A percentile compares a stretch with the other conserved stretches of the same genome.
Conservation (phyloP, 2,797 vertebrate genomes). For the Gorsachius magnificus region DNA sequence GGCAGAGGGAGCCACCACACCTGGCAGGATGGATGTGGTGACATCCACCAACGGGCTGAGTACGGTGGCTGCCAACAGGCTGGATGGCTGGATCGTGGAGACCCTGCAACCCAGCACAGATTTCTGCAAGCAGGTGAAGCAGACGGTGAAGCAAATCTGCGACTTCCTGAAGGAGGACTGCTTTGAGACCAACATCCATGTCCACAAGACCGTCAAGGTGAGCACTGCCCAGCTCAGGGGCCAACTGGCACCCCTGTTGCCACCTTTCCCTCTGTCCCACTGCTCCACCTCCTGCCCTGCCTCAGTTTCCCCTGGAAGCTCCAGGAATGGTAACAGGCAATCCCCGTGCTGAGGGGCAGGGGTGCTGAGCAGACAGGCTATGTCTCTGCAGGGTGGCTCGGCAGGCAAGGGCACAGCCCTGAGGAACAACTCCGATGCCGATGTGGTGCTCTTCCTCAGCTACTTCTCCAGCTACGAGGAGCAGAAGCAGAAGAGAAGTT, state of each 20-base stretch:
- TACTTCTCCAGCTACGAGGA: conserved; percentile 46
- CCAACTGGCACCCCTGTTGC: neutral
- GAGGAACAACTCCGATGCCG: conserved; percentile 54
- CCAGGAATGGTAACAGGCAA: neutral
- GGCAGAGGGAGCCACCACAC: accelerated
- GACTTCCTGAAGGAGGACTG: conserved; percentile 38
- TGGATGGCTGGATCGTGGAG: neutral
- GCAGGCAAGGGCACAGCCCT: conserved; percentile 69
- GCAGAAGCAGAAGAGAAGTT: neutral
- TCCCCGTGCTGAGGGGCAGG: neutral
- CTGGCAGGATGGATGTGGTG: neutral
- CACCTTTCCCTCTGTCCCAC: neutral
- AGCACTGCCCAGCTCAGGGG: accelerated
- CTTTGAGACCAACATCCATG: neutral
- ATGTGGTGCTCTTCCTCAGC: conserved; percentile 71
- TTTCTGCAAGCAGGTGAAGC: neutral
- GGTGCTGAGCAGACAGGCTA: neutral
- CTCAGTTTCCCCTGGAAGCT: neutral
- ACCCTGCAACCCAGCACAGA: neutral
- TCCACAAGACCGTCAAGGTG: conserved; percentile 48
- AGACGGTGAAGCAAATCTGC: neutral
- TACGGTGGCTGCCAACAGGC: accelerated
- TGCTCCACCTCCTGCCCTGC: neutral
- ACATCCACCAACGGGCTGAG: accelerated
- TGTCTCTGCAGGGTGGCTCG: conserved; percentile 65